Evolutionary conservation across 2,113 vertebrate genomes (phyloP).

Genomic region (Rhinogobius similis): DNA sequence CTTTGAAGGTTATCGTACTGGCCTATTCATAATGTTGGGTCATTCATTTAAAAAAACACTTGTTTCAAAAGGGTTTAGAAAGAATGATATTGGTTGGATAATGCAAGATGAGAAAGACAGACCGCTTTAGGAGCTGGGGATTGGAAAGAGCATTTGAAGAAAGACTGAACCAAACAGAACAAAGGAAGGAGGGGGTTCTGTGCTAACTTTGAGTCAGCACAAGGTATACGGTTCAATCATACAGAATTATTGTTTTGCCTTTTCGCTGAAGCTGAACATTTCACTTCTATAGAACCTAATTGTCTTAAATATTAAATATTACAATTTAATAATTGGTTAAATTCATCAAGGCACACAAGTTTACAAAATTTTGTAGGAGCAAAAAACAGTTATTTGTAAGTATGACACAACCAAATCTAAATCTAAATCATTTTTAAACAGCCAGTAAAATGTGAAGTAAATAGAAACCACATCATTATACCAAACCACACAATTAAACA

Average conservation of each 20-base stretch:
- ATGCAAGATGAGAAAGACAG: constrained; percentile 15
- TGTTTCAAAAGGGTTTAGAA: background rate
- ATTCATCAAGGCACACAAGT: too few relatives aligned
- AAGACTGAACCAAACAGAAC: constrained; percentile 25
- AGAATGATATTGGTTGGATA: constrained; percentile 5
- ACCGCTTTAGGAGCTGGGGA: constrained; percentile 2
- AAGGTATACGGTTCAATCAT: background rate
- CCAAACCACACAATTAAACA: background rate
- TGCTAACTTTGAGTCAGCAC: constrained; percentile 24
- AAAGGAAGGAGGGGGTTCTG: constrained; percentile 32
- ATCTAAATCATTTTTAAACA: background rate
- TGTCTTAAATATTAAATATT: too few relatives aligned
- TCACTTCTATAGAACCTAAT: too few relatives aligned
- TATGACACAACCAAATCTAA: background rate
- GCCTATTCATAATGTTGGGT: constrained; percentile 3
- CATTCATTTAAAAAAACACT: background rate
- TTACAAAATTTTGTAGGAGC: too few relatives aligned
- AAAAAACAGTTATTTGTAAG: too few relatives aligned
- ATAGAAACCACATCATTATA: background rate
- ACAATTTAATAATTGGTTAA: too few relatives aligned
- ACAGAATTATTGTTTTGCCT: constrained; percentile 15
- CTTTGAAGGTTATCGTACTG: background rate
- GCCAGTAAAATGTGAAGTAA: constrained; percentile 15
- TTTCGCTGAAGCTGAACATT: too few relatives aligned
- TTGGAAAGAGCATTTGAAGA: constrained; percentile 14